Evolutionary conservation across 2,888 invertebrate genomes (phyloP).

Genomic region (Acanthoscelides obtectus): DNA sequence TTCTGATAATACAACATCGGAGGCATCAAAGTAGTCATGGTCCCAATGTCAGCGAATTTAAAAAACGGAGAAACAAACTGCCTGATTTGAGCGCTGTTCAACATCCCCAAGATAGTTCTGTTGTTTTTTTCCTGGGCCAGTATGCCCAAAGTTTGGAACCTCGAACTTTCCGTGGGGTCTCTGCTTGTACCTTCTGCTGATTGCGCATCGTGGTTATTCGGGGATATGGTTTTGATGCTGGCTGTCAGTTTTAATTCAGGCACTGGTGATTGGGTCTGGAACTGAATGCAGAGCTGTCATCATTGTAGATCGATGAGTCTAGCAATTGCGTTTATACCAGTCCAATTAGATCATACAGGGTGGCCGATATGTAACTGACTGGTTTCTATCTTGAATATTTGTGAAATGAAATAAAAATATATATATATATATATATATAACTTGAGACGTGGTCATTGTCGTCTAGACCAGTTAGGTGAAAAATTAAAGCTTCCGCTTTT

Average conservation of each 20-base stretch:
- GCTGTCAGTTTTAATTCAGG: too few species aligned
- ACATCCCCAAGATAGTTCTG: conserved; percentile 15
- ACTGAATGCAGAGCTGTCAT: not conserved
- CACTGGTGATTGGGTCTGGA: not conserved
- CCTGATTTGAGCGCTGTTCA: conserved; percentile 29
- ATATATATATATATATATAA: too few species aligned
- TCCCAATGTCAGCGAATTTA: conserved; percentile 13
- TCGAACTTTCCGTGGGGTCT: not conserved
- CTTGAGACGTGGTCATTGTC: too few species aligned
- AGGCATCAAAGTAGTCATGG: not conserved
- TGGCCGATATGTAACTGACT: too few species aligned
- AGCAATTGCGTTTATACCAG: too few species aligned
- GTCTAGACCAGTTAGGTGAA: too few species aligned
- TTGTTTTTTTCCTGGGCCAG: not conserved
- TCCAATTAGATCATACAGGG: too few species aligned
- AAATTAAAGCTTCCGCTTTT: too few species aligned
- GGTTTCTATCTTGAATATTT: too few species aligned
- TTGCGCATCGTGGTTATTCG: not conserved
- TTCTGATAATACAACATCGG: not conserved
- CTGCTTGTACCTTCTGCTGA: not conserved
- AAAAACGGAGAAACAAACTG: conserved; percentile 31
- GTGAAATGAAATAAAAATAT: too few species aligned
- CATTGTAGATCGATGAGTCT: too few species aligned
- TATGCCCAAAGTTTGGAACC: not conserved
- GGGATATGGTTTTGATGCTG: not conserved